phyloP scores from a whole-genome alignment of 1,140 invertebrate genomes.

The Conopomorpha cramerella region DNA sequence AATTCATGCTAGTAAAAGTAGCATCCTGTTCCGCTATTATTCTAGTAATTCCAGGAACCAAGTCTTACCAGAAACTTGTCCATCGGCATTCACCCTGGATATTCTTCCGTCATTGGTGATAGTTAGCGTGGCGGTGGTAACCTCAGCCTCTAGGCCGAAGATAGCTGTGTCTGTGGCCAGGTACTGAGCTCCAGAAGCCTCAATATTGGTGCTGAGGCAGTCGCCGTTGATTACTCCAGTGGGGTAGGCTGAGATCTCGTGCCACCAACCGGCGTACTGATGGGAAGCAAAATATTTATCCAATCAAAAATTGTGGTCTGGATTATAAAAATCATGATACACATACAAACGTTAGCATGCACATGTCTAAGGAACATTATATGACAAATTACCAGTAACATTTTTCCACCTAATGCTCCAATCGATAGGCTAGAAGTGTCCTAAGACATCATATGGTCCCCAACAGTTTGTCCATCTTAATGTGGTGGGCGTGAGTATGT shows the following conservation, averaged over 20 bases:
- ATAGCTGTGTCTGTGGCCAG: constrained; percentile 23
- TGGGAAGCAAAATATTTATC: background rate
- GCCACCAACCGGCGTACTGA: constrained; percentile 40
- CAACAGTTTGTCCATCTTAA: too few relatives aligned
- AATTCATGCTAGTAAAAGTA: too few relatives aligned
- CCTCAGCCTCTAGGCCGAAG: constrained; percentile 12
- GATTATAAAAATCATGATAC: background rate
- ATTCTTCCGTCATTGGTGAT: constrained; percentile 22
- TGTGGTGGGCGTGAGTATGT: background rate
- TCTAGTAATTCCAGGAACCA: too few relatives aligned
- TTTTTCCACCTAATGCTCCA: background rate
- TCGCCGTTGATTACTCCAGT: constrained; percentile 11
- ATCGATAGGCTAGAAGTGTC: background rate
- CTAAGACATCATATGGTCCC: too few relatives aligned
- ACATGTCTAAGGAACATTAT: background rate
- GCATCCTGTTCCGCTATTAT: too few relatives aligned
- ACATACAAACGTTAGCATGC: background rate
- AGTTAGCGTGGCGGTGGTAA: constrained; percentile 15
- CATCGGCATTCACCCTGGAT: constrained; percentile 18
- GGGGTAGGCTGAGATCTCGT: constrained; percentile 35
- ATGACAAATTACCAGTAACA: background rate
- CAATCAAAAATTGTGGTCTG: background rate
- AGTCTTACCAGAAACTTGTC: constrained; percentile 20
- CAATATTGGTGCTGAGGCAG: constrained; percentile 26
- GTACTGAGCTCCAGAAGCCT: constrained; percentile 10